Conservation (phyloP, 2,888 invertebrate species). For the Platycheirus albimanus region DNA sequence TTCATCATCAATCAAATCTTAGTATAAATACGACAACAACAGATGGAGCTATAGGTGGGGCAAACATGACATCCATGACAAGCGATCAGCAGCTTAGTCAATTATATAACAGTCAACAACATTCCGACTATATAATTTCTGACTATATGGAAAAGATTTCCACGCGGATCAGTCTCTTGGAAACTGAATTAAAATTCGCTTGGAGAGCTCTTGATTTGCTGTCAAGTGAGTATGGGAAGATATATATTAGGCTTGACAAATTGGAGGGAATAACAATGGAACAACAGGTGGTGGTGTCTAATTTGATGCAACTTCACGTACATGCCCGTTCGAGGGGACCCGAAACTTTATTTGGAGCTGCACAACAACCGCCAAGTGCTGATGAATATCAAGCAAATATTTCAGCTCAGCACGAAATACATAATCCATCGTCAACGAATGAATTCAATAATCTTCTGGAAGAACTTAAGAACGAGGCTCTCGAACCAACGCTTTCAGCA, state of each 20-base stretch:
- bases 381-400: slow-evolving; percentile 77
- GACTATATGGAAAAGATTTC: slow-evolving; percentile 96
- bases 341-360: slow-evolving; percentile 77
- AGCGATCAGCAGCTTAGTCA: slow-evolving; percentile 80
- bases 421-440: slow-evolving; percentile 69
- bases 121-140: slow-evolving; percentile 90
- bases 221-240: slow-evolving; percentile 95
- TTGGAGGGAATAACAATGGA: slow-evolving; percentile 93
- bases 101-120: slow-evolving; percentile 83
- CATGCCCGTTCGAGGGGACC: slow-evolving; percentile 75
- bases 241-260: slow-evolving; percentile 96
- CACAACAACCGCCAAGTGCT: slow-evolving; percentile 78
- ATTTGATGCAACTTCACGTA: slow-evolving; percentile 85
- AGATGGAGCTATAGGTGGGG: slow-evolving; percentile 37
- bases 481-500: slow-evolving; percentile 49
- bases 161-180: slow-evolving; percentile 92
- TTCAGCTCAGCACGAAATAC: slow-evolving; percentile 26
- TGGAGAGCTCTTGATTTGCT: slow-evolving; percentile 95
- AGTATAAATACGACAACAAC: slow-evolving; percentile 55
- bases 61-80: slow-evolving; percentile 77
- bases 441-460: slow-evolving; percentile 77
- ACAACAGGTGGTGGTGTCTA: slow-evolving; percentile 95
- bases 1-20: slow-evolving; percentile 59
- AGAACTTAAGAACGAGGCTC: slow-evolving; percentile 77
- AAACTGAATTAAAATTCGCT: slow-evolving; percentile 95